Conservation (phyloP, 2,113 vertebrate species). For the pig (Sus scrofa) region DNA sequence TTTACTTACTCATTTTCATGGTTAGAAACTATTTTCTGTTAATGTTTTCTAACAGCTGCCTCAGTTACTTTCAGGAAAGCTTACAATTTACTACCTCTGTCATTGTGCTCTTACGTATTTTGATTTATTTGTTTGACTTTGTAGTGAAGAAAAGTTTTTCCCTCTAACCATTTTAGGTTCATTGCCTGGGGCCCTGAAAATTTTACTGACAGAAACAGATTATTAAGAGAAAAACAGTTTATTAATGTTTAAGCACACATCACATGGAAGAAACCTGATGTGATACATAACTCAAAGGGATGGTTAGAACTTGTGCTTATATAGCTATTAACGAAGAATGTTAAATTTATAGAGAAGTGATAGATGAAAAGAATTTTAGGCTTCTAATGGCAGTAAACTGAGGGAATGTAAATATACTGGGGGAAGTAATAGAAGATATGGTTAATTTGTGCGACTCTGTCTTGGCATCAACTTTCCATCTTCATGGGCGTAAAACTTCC, state of each 20-base stretch:
- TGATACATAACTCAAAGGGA: background rate
- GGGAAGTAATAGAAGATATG: background rate
- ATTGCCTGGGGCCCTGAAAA: background rate
- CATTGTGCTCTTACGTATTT: background rate
- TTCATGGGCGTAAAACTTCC: background rate
- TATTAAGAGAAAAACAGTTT: slow-evolving; percentile 11
- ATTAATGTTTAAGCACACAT: background rate
- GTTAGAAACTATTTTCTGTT: slow-evolving; percentile 57
- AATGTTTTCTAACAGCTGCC: slow-evolving; percentile 4
- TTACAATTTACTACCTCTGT: slow-evolving; percentile 10
- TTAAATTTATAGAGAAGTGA: background rate
- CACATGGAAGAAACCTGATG: background rate
- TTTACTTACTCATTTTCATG: slow-evolving; percentile 19
- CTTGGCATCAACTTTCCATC: background rate
- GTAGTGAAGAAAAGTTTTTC: background rate
- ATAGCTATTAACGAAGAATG: background rate
- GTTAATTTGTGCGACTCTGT: background rate
- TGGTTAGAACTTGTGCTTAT: background rate
- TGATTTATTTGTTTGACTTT: slow-evolving; percentile 35
- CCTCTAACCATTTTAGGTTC: background rate
- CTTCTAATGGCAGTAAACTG: background rate
- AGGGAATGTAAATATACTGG: background rate
- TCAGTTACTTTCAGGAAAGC: background rate
- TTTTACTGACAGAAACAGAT: background rate
- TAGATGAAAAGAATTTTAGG: background rate